Base-by-base conservation (phyloP, 2,888 invertebrate species). In the Gibbula magus region DNA sequence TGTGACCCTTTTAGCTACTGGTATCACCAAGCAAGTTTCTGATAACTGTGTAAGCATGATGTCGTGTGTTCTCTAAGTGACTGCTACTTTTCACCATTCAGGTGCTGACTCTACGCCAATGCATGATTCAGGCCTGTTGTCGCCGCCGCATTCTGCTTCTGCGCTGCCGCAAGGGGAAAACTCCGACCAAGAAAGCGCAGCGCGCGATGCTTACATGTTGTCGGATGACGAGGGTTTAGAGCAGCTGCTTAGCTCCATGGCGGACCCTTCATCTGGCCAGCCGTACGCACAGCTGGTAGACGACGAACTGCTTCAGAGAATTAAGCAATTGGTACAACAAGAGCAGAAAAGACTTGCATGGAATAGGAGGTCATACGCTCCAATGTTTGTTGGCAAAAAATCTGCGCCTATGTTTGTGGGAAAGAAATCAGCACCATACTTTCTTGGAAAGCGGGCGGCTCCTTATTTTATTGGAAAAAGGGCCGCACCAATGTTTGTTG, bases 391-490 rank as follows among this genome's bases (percentile, higher is more conserved):
- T 16, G 82, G 78, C 8, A 84, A 84, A 56, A 76, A 80, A n/a
- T 77, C 81, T 52, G 20, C 25, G 13, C 80, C 82, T 29, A 78
- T 35, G 70, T 84, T 84, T 74, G 81, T 82, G 18, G 85, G 82
- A 56, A 84, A 83, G 45, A 67, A 10, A 70, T 74, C 32, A 32
- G 39, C 20, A 18, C n/a, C 35, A 5, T 73, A 32, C 20, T 73
- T 73, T 45, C 45, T 45, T 45, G 45, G 45, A 45, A 45, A 45
- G 45, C 45, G 45, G 20, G 82, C 81, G 52, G 66, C 29, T 0
- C 87, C 86, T 4, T 73, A 77, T 39, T 80, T 80, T 67, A 79
- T 85, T 18, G 86, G 84, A 5, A 86, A 85, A 54, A 61, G 85
- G 39, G 82, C 81, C 39, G 61, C 25, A 0, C 87, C 85, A 7